Conservation (phyloP, 2,113 vertebrate species). For the Rhabdomys dilectus region DNA sequence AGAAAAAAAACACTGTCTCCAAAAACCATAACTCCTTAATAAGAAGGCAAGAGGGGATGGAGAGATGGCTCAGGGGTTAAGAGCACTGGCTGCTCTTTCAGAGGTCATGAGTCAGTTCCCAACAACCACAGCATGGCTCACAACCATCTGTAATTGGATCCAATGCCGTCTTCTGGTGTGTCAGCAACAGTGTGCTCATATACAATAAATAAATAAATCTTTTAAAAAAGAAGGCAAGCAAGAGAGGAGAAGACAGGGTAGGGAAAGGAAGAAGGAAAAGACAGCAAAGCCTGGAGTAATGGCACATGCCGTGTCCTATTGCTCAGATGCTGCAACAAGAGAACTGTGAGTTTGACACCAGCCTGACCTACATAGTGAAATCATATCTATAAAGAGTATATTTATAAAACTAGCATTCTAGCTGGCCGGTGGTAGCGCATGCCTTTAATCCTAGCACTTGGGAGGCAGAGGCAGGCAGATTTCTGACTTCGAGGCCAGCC, state of each 20-base stretch:
- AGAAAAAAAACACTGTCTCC: background rate
- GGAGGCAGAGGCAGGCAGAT: background rate
- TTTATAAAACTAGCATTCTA: background rate
- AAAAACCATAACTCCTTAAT: background rate
- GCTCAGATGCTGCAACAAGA: background rate
- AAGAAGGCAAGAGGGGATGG: background rate
- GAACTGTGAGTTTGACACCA: background rate
- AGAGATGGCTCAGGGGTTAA: no score
- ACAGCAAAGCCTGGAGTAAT: background rate
- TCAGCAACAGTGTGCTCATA: no score
- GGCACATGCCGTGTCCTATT: background rate
- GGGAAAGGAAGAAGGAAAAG: background rate
- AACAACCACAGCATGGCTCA: no score
- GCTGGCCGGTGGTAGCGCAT: background rate
- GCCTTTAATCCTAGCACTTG: background rate
- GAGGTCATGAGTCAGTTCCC: no score
- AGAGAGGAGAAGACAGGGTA: background rate
- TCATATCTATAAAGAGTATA: background rate
- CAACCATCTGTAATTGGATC: no score
- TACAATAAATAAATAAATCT: no score
- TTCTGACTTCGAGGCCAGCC: background rate
- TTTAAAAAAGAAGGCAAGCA: background rate
- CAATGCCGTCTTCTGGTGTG: no score
- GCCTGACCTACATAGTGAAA: background rate
- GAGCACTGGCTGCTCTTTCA: no score